Evolutionary conservation across 2,113 vertebrate genomes (phyloP), one percentile per base, ranked within the genome.

Genomic region (Cyanoramphus novaezelandiae): DNA sequence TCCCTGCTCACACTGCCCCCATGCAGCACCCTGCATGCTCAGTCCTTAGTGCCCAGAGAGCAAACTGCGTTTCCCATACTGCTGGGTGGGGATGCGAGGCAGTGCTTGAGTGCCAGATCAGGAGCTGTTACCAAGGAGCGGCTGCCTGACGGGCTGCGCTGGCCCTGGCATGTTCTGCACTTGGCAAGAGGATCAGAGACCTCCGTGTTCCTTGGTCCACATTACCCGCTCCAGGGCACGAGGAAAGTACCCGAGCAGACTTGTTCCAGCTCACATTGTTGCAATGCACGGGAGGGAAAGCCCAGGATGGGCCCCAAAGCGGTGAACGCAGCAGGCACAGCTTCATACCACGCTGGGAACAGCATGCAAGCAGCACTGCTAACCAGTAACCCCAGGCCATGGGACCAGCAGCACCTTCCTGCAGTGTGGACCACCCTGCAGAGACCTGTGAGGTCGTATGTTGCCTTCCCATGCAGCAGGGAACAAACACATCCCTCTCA

Each of bases 351-450:
- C 0, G 2, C 71, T 29, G 43, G 65, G 49, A 75, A 12, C 33
- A 8, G n/a, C 1, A 0, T 13, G 17, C 49, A 10, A n/a, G 31
- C 17, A 7, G 6, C 3, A 4, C 5, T 53, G 57, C 24, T 43
- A 31, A 31, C 12, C 7, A n/a, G 60, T 19, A 35, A 19, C 67
- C 55, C 62, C 1, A 2, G 55, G 39, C 24, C 16, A 35, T 57
- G 33, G 52, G 5, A 25, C 47, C 44, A 43, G 33, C 64, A 27
- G 57, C 57, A 11, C 17, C 44, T 28, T 49, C 63, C 67, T 24
- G 1, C 39, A 9, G 33, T 1, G 0, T 13, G 31, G 37, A 10
- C 37, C 55, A 17, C 8, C 18, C 71, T 17, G 27, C 35, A 60
- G 53, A 60, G 35, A 13, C 35, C 44, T 60, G 65, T n/a, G 37